Evolutionary conservation across 2,888 invertebrate genomes (phyloP).

Genomic region (Sylvicola cinctus): DNA sequence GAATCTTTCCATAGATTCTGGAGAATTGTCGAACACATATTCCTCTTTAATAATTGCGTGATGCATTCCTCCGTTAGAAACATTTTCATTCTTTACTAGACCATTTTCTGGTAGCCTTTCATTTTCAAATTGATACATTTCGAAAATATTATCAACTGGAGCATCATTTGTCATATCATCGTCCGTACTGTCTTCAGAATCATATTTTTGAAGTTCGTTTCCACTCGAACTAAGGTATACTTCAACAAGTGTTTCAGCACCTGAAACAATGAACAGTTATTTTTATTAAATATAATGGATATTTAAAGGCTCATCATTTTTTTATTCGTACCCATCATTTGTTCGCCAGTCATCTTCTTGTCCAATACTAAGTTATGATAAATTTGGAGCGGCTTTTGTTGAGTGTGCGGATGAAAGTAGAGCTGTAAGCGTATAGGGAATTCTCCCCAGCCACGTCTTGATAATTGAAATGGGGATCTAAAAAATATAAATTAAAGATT

Average conservation of each 20-base stretch:
- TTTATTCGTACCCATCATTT: conserved; percentile 58
- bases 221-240: conserved; percentile 36
- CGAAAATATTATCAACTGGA: too few relatives aligned
- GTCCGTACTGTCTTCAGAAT: not conserved
- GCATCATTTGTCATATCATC: not conserved
- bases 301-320: too few relatives aligned
- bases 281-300: not conserved
- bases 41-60: too few relatives aligned
- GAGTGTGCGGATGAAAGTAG: conserved; percentile 44
- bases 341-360: conserved; percentile 59
- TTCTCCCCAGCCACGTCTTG: conserved; percentile 81
- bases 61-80: too few relatives aligned
- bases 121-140: too few relatives aligned
- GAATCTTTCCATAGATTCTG: too few relatives aligned
- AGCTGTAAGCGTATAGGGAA: conserved; percentile 66
- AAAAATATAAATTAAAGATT: too few relatives aligned
- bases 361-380: conserved; percentile 66
- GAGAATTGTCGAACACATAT: too few relatives aligned
- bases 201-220: conserved; percentile 11
- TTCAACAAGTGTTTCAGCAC: conserved; percentile 61
- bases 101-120: too few relatives aligned
- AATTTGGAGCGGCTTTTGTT: conserved; percentile 60
- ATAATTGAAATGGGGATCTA: conserved; percentile 57
- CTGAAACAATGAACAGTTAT: conserved; percentile 24
- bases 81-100: too few relatives aligned